These are phyloP conservation scores for Adelphocoris suturalis DNA, from an alignment of 2,888 invertebrate species.

Conservation along the genomic window DNA sequence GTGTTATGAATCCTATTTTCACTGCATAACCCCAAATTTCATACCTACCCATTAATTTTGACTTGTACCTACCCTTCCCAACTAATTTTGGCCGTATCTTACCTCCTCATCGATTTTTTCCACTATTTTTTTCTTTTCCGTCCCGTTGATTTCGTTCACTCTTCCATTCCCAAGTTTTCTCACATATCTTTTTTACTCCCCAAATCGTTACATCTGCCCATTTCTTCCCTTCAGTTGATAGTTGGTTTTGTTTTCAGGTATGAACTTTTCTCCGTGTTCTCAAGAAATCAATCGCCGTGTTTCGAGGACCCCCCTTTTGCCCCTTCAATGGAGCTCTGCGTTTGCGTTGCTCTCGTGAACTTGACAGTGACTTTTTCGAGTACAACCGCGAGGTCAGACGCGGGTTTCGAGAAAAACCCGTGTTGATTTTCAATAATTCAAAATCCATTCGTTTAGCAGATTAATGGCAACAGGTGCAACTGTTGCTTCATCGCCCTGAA, in stretches of 20 bases:
- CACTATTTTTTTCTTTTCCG: neutral
- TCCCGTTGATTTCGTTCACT: neutral
- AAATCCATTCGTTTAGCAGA: neutral
- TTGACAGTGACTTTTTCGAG: slow-evolving; percentile 52
- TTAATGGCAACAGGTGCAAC: neutral
- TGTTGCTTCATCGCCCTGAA: neutral
- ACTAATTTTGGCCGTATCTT: neutral
- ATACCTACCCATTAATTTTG: neutral
- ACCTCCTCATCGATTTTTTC: slow-evolving; percentile 15
- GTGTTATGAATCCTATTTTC: neutral
- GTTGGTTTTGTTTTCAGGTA: neutral
- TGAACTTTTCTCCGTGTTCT: neutral
- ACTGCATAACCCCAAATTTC: neutral
- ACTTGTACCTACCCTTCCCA: neutral
- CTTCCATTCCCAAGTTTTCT: neutral
- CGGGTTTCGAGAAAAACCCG: neutral
- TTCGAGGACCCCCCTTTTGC: neutral
- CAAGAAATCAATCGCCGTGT: neutral
- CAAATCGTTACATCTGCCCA: neutral
- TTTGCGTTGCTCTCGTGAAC: slow-evolving; percentile 40
- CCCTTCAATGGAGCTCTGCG: slow-evolving; percentile 47
- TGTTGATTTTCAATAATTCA: neutral
- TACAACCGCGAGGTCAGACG: neutral
- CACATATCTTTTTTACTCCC: neutral
- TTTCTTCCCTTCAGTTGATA: neutral